Evolutionary conservation across 2,888 invertebrate genomes (phyloP).

Genomic region (Drosophila planitibia): DNA sequence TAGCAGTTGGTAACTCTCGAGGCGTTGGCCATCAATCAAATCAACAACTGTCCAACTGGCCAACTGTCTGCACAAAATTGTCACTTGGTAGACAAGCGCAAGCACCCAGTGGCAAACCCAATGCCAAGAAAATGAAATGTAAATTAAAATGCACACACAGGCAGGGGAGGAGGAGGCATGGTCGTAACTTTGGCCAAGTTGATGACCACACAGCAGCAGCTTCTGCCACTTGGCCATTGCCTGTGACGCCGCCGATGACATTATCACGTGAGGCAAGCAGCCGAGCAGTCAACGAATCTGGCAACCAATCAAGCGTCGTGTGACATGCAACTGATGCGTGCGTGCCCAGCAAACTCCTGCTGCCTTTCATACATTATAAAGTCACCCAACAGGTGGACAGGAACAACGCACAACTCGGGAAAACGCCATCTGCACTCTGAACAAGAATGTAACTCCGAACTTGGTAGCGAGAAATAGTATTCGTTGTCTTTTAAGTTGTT

Average conservation of each 20-base stretch:
- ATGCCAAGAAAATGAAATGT: slow-evolving; percentile 70
- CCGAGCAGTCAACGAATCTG: slow-evolving; percentile 71
- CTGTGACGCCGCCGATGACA: slow-evolving; percentile 30
- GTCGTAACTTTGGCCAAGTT: slow-evolving; percentile 27
- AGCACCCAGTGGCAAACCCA: slow-evolving; percentile 33
- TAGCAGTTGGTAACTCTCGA: slow-evolving; percentile 47
- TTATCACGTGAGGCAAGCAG: slow-evolving; percentile 57
- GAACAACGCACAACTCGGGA: not conserved
- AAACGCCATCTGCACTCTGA: not conserved
- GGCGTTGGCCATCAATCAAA: slow-evolving; percentile 73
- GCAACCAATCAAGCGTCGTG: slow-evolving; percentile 79
- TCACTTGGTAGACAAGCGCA: slow-evolving; percentile 26
- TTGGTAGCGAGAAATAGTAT: not conserved
- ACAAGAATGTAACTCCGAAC: not conserved
- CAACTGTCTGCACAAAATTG: slow-evolving; percentile 58
- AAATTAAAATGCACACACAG: slow-evolving; percentile 65
- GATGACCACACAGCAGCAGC: slow-evolving; percentile 24
- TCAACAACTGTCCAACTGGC: slow-evolving; percentile 70
- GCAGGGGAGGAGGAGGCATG: slow-evolving; percentile 1
- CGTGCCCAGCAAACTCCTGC: slow-evolving; percentile 58
- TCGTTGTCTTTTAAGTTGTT: too few species aligned
- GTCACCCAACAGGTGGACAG: slow-evolving; percentile 35
- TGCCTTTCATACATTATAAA: slow-evolving; percentile 58
- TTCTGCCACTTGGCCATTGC: slow-evolving; percentile 44
- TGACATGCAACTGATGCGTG: slow-evolving; percentile 77